phyloP scores from a whole-genome alignment of 2,797 vertebrate genomes.

The Acanthopagrus latus region DNA sequence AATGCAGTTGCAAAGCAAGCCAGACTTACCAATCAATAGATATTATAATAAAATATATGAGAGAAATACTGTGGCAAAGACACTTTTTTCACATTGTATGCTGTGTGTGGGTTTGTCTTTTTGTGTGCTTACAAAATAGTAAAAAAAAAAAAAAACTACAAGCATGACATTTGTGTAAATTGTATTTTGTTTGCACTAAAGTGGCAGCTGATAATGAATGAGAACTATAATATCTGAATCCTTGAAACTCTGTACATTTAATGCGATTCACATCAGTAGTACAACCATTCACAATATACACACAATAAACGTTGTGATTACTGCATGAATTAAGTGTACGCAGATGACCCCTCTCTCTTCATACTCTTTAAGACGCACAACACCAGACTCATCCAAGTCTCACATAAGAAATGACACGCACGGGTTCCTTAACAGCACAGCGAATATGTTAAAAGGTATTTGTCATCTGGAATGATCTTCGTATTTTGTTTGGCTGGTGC shows the following conservation, averaged over 20 bases:
- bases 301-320: slow-evolving; percentile 2
- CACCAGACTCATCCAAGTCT: slow-evolving; percentile 3
- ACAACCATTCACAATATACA: not conserved
- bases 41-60: not conserved
- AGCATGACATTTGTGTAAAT: not conserved
- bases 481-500: slow-evolving; percentile 48
- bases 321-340: slow-evolving; percentile 1
- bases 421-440: slow-evolving; percentile 13
- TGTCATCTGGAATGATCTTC: slow-evolving; percentile 51
- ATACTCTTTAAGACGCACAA: slow-evolving; percentile 7
- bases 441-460: slow-evolving; percentile 31
- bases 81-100: not conserved
- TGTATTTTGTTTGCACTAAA: not conserved
- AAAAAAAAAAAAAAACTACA: not conserved
- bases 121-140: not conserved
- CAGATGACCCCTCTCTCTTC: not conserved
- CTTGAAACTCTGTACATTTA: not conserved
- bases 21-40: too few species aligned
- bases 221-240: not conserved
- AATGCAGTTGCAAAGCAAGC: not conserved
- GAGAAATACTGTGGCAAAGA: not conserved
- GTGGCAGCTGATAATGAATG: not conserved
- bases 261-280: slow-evolving; percentile 17
- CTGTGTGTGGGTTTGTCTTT: not conserved
- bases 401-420: slow-evolving; percentile 11